Evolutionary conservation across 2,888 invertebrate genomes (phyloP), one percentile per base, ranked within the genome.

Genomic region (Meliscaeva auricollis): DNA sequence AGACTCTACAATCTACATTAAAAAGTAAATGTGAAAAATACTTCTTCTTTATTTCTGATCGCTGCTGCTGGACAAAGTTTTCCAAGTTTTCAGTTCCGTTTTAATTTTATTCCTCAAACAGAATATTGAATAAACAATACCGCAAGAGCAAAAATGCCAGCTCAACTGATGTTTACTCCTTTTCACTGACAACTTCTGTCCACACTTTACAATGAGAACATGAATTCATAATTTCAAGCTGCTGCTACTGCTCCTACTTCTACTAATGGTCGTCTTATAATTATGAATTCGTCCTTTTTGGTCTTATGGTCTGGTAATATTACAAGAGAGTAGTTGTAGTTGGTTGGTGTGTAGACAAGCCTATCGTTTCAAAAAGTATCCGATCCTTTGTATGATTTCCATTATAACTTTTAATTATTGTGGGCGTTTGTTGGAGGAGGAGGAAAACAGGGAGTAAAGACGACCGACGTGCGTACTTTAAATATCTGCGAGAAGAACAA

Each of bases 361-460:
- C 54, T 35, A 50, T 41, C 66, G 56, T 64, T 66, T 75, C 83
- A 84, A 79, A 79, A 73, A 74, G 72, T 78, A 83, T 79, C 83
- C 83, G 78, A 74, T 79, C 75, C 75, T 84, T 84, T 84, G 75
- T 80, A 68, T 11, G 74, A 75, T 80, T 84, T 84, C 66, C 75
- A 84, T 79, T 84, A 84, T 79, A 84, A 84, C 70, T 84, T 84
- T 84, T 84, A 84, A 84, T 84, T 84, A 79, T 79, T 80, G 79
- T 75, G 84, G 79, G 75, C 79, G 68, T 68, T 15, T 32, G n/a
- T n/a, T n/a, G n/a, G n/a, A n/a, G n/a, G 9, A 62, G 64, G 22
- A 44, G 20, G 35, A 60, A 54, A 68, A 17, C 56, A 15, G 35
- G 46, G 46, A 52, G 9, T 4, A 17, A 50, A 32, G 26, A 60